A percentile compares a stretch with the other conserved stretches of the same genome.
Evolutionary conservation across 2,797 vertebrate genomes (phyloP).

Genomic region (Oreortyx pictus): DNA sequence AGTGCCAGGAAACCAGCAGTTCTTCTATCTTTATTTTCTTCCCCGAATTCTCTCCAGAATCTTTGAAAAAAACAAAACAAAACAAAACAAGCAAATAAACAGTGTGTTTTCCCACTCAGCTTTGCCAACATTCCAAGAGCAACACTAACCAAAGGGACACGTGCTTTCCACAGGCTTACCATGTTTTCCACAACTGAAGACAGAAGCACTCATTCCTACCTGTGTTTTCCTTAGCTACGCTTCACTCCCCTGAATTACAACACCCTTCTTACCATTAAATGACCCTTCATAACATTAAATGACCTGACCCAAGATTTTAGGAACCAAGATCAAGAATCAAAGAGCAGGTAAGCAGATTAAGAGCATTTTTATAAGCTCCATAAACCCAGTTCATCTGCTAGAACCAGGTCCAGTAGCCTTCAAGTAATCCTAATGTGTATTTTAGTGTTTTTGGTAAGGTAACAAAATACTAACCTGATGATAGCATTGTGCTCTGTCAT

Average conservation of each 20-base stretch:
- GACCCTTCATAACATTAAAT: not conserved
- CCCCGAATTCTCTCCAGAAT: not conserved
- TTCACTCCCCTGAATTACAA: not conserved
- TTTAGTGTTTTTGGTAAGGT: not conserved
- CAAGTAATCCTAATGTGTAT: not conserved
- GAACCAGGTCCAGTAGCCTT: not conserved
- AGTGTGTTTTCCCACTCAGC: rapidly evolving
- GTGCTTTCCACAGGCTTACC: not conserved
- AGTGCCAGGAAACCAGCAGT: not conserved
- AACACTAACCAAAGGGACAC: not conserved
- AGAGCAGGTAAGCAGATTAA: not conserved
- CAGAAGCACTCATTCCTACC: not conserved
- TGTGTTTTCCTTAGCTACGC: not conserved
- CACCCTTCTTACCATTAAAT: not conserved
- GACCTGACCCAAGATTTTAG: not conserved
- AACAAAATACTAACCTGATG: not conserved
- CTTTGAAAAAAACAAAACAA: not conserved
- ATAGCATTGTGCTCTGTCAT: not conserved
- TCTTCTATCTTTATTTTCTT: not conserved
- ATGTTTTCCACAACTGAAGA: not conserved
- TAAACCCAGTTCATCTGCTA: not conserved
- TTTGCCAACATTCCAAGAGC: not conserved
- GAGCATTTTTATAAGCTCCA: not conserved
- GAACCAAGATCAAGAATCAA: not conserved
- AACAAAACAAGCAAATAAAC: too few species aligned